Evolutionary conservation across 2,888 invertebrate species (phyloP).

Genomic region (Protodeltote pygarga): DNA sequence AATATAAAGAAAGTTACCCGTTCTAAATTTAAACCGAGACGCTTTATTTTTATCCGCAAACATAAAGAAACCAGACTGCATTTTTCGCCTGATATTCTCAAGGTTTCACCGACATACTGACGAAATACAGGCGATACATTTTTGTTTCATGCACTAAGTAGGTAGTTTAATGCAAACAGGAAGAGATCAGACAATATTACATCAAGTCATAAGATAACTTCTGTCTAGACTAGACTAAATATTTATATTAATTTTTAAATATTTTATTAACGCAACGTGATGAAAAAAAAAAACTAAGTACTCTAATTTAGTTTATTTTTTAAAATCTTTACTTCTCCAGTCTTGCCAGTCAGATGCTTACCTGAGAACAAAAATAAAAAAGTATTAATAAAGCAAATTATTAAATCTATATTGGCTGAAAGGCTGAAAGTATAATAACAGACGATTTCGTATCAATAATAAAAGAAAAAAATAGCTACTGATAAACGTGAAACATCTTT

Average conservation of each 20-base stretch:
- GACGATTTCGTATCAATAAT: neutral
- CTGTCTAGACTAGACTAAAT: too few relatives aligned
- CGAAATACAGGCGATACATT: constrained; percentile 16
- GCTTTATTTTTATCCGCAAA: constrained; percentile 27
- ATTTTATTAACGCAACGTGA: too few relatives aligned
- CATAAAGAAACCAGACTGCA: constrained; percentile 18
- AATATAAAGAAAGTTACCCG: neutral
- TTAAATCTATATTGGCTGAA: too few relatives aligned
- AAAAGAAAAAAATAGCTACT: neutral
- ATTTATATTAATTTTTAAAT: too few relatives aligned
- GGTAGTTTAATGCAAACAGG: too few relatives aligned
- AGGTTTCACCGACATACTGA: constrained; percentile 20
- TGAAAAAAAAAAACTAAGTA: too few relatives aligned
- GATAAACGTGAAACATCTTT: too few relatives aligned
- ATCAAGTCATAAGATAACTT: too few relatives aligned
- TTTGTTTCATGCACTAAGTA: constrained; percentile 16
- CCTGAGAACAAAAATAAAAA: constrained; percentile 21
- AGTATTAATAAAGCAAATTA: neutral
- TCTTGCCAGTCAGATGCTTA: constrained; percentile 6
- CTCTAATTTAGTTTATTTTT: too few relatives aligned
- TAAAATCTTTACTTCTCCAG: too few relatives aligned
- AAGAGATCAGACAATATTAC: too few relatives aligned
- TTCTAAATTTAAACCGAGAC: constrained; percentile 14
- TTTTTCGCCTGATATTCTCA: constrained; percentile 12
- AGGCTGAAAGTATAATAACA: too few relatives aligned